Evolutionary conservation across 2,888 invertebrate species (phyloP).

Genomic region (Stenchaetothrips biformis): DNA sequence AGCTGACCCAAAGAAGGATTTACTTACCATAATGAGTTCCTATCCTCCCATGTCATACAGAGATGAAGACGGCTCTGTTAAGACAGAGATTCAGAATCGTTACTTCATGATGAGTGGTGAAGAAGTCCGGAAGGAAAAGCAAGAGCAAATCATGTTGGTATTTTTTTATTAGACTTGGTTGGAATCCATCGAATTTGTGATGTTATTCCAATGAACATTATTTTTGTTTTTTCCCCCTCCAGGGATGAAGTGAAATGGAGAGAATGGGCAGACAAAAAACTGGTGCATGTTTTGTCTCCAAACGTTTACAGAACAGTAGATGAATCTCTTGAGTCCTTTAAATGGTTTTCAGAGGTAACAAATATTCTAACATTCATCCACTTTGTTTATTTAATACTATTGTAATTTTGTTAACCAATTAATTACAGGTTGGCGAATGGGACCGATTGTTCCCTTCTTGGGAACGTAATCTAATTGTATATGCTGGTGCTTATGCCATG

Average conservation of each 20-base stretch:
- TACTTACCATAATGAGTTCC: slow-evolving; percentile 67
- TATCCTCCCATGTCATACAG: slow-evolving; percentile 68
- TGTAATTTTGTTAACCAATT: slow-evolving; percentile 25
- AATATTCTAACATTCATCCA: slow-evolving; percentile 21
- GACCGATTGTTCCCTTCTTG: slow-evolving; percentile 76
- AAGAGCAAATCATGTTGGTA: slow-evolving; percentile 44
- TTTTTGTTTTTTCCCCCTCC: slow-evolving; percentile 41
- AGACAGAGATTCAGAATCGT: slow-evolving; percentile 75
- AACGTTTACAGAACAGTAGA: slow-evolving; percentile 85
- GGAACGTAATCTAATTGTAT: slow-evolving; percentile 82
- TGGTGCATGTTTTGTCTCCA: slow-evolving; percentile 92
- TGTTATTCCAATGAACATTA: neutral
- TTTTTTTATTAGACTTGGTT: slow-evolving; percentile 40
- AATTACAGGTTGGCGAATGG: slow-evolving; percentile 76
- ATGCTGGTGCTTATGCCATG: slow-evolving; percentile 92
- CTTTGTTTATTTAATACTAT: neutral
- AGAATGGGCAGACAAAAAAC: slow-evolving; percentile 84
- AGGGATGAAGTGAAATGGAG: slow-evolving; percentile 94
- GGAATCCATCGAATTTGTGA: slow-evolving; percentile 40
- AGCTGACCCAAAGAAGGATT: slow-evolving; percentile 52
- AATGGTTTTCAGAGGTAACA: slow-evolving; percentile 77
- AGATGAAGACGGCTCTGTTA: slow-evolving; percentile 62
- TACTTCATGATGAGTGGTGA: slow-evolving; percentile 65
- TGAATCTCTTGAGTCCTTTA: slow-evolving; percentile 87
- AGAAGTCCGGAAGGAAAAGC: slow-evolving; percentile 46